Percentiles rank a stretch among this genome's conserved stretches.
Evolutionary conservation across 2,888 invertebrate species (phyloP).

Genomic region (Parasteatoda lunata): DNA sequence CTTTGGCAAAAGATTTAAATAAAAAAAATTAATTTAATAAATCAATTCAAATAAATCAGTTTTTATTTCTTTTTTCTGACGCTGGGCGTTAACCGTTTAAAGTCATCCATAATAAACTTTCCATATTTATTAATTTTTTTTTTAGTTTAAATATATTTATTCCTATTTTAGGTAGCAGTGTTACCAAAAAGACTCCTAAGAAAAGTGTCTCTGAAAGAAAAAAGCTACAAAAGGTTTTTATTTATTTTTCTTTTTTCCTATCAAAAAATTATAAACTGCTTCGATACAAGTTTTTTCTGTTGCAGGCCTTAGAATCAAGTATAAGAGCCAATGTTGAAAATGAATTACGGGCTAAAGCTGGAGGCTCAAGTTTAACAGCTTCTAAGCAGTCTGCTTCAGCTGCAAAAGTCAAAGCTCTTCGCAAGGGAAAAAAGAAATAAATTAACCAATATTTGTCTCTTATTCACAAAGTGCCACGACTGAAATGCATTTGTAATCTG

Average conservation of each 20-base stretch:
- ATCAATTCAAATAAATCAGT: too few relatives aligned
- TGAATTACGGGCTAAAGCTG: slow-evolving; percentile 46
- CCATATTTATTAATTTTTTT: neutral
- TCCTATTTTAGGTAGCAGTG: slow-evolving; percentile 32
- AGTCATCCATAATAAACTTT: too few relatives aligned
- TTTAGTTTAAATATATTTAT: neutral
- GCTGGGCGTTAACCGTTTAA: too few relatives aligned
- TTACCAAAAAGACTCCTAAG: slow-evolving; percentile 59
- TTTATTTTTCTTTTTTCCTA: neutral
- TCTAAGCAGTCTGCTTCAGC: slow-evolving; percentile 17
- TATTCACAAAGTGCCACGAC: neutral
- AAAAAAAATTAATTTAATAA: too few relatives aligned
- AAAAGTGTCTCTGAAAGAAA: slow-evolving; percentile 48
- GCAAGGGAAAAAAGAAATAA: slow-evolving; percentile 61
- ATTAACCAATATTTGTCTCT: neutral
- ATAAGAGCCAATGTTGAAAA: slow-evolving; percentile 42
- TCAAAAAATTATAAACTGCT: neutral
- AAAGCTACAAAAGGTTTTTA: slow-evolving; percentile 52
- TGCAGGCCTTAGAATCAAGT: slow-evolving; percentile 40
- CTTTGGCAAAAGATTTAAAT: too few relatives aligned
- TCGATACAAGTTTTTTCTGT: neutral
- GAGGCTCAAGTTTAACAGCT: slow-evolving; percentile 20
- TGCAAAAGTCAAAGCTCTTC: slow-evolving; percentile 28
- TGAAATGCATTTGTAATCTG: too few relatives aligned
- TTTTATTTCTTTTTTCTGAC: too few relatives aligned